Percentiles rank a stretch among this genome's conserved stretches.
Evolutionary conservation across 1,140 invertebrate genomes (phyloP).

Genomic region (Maconellicoccus hirsutus): DNA sequence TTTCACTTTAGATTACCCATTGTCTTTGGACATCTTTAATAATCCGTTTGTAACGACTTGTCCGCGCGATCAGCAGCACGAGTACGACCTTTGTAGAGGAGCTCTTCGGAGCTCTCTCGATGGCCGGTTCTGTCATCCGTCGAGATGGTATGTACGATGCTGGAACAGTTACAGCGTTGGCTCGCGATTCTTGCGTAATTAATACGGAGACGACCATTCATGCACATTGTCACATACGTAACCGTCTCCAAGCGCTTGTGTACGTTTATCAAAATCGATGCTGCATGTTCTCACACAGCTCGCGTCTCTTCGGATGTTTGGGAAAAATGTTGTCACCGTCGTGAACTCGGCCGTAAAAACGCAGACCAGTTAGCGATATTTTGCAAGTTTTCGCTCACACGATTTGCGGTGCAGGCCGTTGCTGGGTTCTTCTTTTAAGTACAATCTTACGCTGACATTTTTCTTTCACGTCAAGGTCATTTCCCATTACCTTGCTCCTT

Average conservation of each 20-base stretch:
- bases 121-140: no score
- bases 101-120: no score
- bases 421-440: not conserved
- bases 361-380: not conserved
- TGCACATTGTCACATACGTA: no score
- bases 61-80: not conserved
- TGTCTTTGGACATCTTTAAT: not conserved
- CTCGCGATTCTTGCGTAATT: no score
- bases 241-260: no score
- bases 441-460: not conserved
- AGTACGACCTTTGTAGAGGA: no score
- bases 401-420: not conserved
- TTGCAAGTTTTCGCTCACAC: slow-evolving; percentile 3
- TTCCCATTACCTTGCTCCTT: slow-evolving; percentile 7
- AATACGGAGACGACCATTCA: no score
- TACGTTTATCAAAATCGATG: no score
- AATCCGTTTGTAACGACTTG: not conserved
- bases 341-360: not conserved
- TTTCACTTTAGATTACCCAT: slow-evolving; percentile 1
- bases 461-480: slow-evolving; percentile 7
- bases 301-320: not conserved
- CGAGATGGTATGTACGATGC: no score
- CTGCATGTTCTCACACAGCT: no score
- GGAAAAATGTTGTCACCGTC: not conserved
- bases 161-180: no score